Evolutionary conservation across 1,140 invertebrate genomes (phyloP), one percentile per base, ranked within the genome.

Genomic region (Paraescarpia echinospica): DNA sequence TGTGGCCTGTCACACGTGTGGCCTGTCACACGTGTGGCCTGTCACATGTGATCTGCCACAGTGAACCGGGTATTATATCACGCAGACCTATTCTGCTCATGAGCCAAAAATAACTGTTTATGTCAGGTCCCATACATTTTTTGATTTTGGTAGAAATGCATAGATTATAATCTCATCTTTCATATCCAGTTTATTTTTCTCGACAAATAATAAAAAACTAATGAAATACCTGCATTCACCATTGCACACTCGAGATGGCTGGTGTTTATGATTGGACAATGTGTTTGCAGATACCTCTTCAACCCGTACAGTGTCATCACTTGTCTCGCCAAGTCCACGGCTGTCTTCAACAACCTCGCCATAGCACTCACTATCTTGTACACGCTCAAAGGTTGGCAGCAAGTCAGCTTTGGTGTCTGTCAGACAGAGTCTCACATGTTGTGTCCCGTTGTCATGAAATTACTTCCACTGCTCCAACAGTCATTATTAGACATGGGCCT

Each of bases 231-330:
- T n/a, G n/a, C n/a, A n/a, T n/a, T n/a, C n/a, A n/a, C n/a, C n/a
- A n/a, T n/a, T n/a, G n/a, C n/a, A n/a, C n/a, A 92, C 33, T 91
- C 59, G 31, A 90, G 48, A 92, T 51, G 59, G 35, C 51, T 93
- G 33, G 77, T 33, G 5, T 35, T 90, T 35, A 91, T 88, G 41
- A 92, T 77, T 90, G 41, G 41, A 93, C 91, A 48, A 91, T 93
- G 22, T 48, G 95, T 97, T 93, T 97, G 97, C 92, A 97, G 98
- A 0, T 99, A 99, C 96, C 96, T 99, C 18, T 98, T 99, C 93
- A 99, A 99, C 96, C 99, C 99, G 0, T 98, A 98, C 95, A 97
- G 97, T 51, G 97, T 99, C 90, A 96, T 98, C 31, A 98, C 98
- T 94, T 99, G 98, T 96, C 97, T 98, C n/a, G 98, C 97, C 51